Conservation (phyloP, 2,113 vertebrate genomes). For the Uria aalge region DNA sequence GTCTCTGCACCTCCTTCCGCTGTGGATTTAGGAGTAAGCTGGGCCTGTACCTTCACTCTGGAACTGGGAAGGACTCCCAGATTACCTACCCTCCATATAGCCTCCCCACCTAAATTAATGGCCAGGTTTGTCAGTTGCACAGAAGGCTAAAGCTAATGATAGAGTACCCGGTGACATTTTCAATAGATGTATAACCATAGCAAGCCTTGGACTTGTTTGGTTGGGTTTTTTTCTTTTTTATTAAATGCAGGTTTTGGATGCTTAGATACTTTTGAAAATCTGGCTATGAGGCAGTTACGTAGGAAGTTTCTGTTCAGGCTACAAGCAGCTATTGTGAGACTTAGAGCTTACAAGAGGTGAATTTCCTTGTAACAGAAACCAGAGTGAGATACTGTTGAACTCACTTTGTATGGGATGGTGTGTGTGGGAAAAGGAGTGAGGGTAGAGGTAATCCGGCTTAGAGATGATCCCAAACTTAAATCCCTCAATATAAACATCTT, state of each 20-base stretch:
- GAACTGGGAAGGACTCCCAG: not conserved
- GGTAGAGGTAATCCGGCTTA: not conserved
- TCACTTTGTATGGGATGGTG: not conserved
- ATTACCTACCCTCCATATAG: not conserved
- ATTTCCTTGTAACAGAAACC: constrained; percentile 34
- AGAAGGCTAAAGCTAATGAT: not conserved
- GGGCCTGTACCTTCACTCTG: not conserved
- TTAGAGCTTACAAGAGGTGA: not conserved
- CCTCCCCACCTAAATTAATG: not conserved
- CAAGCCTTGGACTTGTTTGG: not conserved
- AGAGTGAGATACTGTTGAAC: constrained; percentile 12
- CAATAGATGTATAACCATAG: not conserved
- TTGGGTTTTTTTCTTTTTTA: not conserved
- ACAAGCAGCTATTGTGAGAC: not conserved
- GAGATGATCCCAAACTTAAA: not conserved
- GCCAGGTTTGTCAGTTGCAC: not conserved
- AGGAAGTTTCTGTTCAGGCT: not conserved
- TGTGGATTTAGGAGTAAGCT: not conserved
- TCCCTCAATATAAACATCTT: not conserved
- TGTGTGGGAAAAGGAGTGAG: not conserved
- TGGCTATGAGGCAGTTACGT: not conserved
- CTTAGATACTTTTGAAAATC: not conserved
- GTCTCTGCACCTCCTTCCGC: not conserved
- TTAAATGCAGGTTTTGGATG: not conserved
- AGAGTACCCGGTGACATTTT: not conserved